These are phyloP conservation scores for Brachionichthys hirsutus DNA, from an alignment of 2,113 vertebrate species.

Conservation along the genomic window DNA sequence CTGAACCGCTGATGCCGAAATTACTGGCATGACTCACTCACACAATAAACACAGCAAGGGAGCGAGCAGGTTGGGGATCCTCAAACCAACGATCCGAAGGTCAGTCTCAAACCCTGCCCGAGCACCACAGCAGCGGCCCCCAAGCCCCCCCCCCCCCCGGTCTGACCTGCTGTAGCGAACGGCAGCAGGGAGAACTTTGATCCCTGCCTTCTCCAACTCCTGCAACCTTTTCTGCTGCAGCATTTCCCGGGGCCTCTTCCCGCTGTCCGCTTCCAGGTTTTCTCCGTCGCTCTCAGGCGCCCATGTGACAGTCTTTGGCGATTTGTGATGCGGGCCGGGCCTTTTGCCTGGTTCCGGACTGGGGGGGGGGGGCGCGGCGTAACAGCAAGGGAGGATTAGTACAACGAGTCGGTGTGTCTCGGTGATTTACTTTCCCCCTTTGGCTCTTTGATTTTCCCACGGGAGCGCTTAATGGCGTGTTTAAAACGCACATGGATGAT, in stretches of 20 bases:
- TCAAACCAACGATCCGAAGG: neutral
- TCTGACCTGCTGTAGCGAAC: constrained; percentile 91
- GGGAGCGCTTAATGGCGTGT: neutral
- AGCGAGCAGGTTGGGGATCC: constrained; percentile 24
- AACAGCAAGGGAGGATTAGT: constrained; percentile 17
- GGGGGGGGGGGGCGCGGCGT: constrained; percentile 71
- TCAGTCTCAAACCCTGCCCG: neutral
- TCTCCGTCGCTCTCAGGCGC: constrained; percentile 51
- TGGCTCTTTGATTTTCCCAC: neutral
- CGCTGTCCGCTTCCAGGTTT: constrained; percentile 52
- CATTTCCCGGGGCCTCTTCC: constrained; percentile 59
- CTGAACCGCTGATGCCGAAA: neutral
- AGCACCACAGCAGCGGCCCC: constrained; percentile 14
- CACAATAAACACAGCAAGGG: neutral
- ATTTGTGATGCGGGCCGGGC: constrained; percentile 29
- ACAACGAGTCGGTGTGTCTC: constrained; percentile 9
- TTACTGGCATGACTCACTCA: neutral
- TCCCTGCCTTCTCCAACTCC: constrained; percentile 86
- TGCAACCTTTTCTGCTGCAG: constrained; percentile 80
- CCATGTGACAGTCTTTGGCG: constrained; percentile 60
- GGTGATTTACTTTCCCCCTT: constrained; percentile 15
- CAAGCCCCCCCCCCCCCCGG: constrained; percentile 35
- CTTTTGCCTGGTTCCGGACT: constrained; percentile 76
- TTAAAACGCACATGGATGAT: neutral
- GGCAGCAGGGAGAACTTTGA: constrained; percentile 88